Percentiles rank a stretch among this genome's conserved stretches.
phyloP scores from a whole-genome alignment of 2,113 vertebrate species.

The Rhea americana region DNA sequence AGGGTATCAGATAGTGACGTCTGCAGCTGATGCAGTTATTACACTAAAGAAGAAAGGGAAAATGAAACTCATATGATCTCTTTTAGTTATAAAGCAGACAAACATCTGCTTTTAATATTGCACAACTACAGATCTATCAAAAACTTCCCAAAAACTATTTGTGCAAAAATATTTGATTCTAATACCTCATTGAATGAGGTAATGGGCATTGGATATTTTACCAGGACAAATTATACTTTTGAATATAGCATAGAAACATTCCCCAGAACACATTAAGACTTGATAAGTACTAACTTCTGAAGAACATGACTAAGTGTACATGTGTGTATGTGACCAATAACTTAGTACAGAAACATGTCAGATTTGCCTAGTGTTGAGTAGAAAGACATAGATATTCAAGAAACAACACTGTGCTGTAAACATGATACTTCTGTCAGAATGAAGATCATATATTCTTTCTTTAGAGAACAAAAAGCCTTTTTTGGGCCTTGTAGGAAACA shows the following conservation, averaged over 20 bases:
- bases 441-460: not conserved
- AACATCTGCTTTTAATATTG: conserved; percentile 22
- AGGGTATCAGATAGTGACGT: not conserved
- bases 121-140: not conserved
- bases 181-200: not conserved
- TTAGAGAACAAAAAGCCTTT: not conserved
- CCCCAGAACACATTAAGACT: not conserved
- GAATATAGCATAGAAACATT: not conserved
- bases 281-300: not conserved
- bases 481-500: not conserved
- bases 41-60: not conserved
- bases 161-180: not conserved
- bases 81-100: not conserved
- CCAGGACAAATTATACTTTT: not conserved
- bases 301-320: not conserved
- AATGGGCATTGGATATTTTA: not conserved
- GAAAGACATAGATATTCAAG: not conserved
- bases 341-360: not conserved
- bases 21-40: not conserved
- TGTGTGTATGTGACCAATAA: not conserved
- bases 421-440: not conserved
- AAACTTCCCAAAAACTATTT: not conserved
- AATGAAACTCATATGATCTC: not conserved
- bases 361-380: not conserved
- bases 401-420: not conserved